A percentile compares a stretch with the other conserved stretches of the same genome.
Conservation (phyloP, 2,888 invertebrate species). For the Synergus itoensis region DNA sequence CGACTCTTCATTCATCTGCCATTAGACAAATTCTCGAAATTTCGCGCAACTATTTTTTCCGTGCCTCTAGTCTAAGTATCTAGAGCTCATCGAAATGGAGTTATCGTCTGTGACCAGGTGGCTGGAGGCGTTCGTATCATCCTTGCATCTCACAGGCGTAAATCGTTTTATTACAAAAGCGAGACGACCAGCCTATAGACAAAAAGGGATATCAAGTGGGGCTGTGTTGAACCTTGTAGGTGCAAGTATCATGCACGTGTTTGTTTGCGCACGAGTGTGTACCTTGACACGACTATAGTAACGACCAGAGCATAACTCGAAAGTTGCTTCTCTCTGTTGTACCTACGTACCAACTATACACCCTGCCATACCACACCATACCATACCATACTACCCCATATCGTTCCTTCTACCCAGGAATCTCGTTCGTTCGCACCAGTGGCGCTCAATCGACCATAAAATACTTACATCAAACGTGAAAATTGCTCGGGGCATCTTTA, state of each 20-base stretch:
- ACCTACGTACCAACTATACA: slow-evolving; percentile 30
- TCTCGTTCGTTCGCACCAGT: slow-evolving; percentile 65
- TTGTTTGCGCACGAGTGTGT: slow-evolving; percentile 39
- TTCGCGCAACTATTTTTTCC: not conserved
- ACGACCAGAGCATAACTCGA: slow-evolving; percentile 40
- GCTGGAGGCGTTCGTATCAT: slow-evolving; percentile 26
- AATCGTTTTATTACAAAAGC: slow-evolving; percentile 39
- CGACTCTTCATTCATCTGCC: too few species aligned
- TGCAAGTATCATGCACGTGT: slow-evolving; percentile 40
- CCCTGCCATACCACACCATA: slow-evolving; percentile 18
- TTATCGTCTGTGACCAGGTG: slow-evolving; percentile 61
- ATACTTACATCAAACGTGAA: slow-evolving; percentile 38
- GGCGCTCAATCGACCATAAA: slow-evolving; percentile 64
- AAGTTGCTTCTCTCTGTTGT: slow-evolving; percentile 40
- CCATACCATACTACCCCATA: slow-evolving; percentile 48
- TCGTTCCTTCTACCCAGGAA: slow-evolving; percentile 63
- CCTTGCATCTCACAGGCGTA: slow-evolving; percentile 28
- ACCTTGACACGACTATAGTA: slow-evolving; percentile 37
- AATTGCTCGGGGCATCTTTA: slow-evolving; percentile 29
- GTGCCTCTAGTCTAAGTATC: not conserved
- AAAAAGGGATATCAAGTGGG: slow-evolving; percentile 36
- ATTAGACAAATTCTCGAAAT: not conserved
- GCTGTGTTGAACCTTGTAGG: slow-evolving; percentile 25
- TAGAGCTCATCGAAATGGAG: slow-evolving; percentile 64
- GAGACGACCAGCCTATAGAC: slow-evolving; percentile 36